A percentile compares a stretch with the other conserved stretches of the same genome.
phyloP scores from a whole-genome alignment of 2,113 vertebrate genomes.

The Saguinus imperator region DNA sequence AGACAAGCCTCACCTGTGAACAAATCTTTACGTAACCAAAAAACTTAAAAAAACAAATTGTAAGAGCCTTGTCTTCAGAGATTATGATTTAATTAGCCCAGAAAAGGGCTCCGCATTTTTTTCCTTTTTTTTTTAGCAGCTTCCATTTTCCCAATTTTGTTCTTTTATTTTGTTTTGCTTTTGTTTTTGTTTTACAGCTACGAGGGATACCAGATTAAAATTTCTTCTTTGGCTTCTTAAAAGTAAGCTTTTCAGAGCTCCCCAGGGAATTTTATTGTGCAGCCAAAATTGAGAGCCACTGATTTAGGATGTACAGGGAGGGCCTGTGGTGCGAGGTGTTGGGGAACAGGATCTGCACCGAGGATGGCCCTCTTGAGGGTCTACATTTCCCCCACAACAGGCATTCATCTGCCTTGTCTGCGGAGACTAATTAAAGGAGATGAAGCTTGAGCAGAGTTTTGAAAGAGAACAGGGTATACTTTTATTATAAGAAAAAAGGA shows the following conservation, averaged over 20 bases:
- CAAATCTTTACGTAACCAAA: not conserved
- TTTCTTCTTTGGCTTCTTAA: constrained; percentile 3
- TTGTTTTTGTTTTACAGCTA: not conserved
- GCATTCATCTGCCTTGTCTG: not conserved
- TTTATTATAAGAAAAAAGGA: constrained; percentile 40
- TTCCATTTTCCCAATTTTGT: not conserved
- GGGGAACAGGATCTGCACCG: not conserved
- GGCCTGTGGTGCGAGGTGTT: not conserved
- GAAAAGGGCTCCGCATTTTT: not conserved
- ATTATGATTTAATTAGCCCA: not conserved
- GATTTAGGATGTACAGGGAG: too few species aligned
- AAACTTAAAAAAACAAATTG: not conserved
- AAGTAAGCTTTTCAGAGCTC: not conserved
- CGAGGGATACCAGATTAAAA: not conserved
- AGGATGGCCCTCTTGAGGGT: not conserved
- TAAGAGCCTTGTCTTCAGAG: not conserved
- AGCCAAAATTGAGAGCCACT: not conserved
- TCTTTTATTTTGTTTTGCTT: not conserved
- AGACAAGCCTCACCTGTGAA: not conserved
- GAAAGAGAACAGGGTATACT: not conserved
- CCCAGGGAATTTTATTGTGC: not conserved
- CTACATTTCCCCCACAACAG: not conserved
- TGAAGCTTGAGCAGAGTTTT: not conserved
- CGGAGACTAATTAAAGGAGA: not conserved
- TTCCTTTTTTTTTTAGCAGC: too few species aligned